Evolutionary conservation across 2,113 vertebrate species (phyloP).

Genomic region (Willisornis vidua): DNA sequence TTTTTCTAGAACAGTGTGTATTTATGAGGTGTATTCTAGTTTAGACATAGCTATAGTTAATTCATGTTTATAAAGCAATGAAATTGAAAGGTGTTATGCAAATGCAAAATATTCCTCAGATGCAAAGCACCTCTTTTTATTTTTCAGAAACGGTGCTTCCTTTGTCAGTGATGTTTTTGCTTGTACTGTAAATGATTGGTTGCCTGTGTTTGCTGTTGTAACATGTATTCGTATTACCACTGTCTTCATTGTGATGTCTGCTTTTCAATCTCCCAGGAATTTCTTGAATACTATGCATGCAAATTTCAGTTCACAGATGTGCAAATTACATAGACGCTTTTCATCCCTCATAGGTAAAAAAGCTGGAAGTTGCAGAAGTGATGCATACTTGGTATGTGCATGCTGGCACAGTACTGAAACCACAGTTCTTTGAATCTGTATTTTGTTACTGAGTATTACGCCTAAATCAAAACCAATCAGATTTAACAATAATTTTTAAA

Average conservation of each 20-base stretch:
- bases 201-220: slow-evolving; percentile 39
- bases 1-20: background rate
- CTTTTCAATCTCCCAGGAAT: slow-evolving; percentile 36
- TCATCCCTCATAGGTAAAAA: slow-evolving; percentile 27
- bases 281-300: slow-evolving; percentile 50
- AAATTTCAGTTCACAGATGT: slow-evolving; percentile 55
- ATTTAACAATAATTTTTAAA: background rate
- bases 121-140: background rate
- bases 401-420: slow-evolving; percentile 8
- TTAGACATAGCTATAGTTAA: slow-evolving; percentile 6
- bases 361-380: background rate
- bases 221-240: slow-evolving; percentile 17
- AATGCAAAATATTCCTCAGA: slow-evolving; percentile 44
- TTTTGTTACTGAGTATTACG: slow-evolving; percentile 3
- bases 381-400: background rate
- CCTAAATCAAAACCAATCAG: background rate
- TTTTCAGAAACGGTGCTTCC: background rate
- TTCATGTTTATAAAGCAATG: slow-evolving; percentile 21
- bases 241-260: slow-evolving; percentile 26
- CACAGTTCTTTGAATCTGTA: slow-evolving; percentile 6
- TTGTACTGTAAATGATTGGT: slow-evolving; percentile 40
- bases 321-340: slow-evolving; percentile 32
- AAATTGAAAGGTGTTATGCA: slow-evolving; percentile 35
- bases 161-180: slow-evolving; percentile 24
- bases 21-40: slow-evolving; percentile 4